Conservation (phyloP, 1,140 invertebrate genomes). For the Calephelis virginiensis region DNA sequence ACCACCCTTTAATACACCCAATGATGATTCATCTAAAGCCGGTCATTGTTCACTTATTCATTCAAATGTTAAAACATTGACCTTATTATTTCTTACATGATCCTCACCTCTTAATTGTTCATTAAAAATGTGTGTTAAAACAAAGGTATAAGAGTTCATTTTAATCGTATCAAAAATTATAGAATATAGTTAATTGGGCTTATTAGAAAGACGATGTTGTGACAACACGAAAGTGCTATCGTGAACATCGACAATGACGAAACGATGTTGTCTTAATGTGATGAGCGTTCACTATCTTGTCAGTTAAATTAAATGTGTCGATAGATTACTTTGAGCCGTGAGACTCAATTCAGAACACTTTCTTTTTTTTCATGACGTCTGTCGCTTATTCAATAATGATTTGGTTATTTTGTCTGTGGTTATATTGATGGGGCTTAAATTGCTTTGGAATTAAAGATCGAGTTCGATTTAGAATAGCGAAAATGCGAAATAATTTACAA, state of each 20-base stretch:
- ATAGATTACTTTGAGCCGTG: conserved; percentile 74
- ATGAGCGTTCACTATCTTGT: conserved; percentile 76
- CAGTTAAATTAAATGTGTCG: conserved; percentile 77
- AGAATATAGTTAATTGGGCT: conserved; percentile 74
- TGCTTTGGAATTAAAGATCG: not conserved
- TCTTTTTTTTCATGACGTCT: conserved; percentile 57
- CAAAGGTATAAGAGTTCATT: conserved; percentile 36
- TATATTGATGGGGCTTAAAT: not conserved
- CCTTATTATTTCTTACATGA: conserved; percentile 2
- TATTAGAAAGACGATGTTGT: conserved; percentile 76
- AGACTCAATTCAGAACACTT: conserved; percentile 60
- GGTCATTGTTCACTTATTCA: conserved; percentile 56
- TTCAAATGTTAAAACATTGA: conserved; percentile 1
- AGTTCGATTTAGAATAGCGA: no score
- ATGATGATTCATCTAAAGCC: conserved; percentile 67
- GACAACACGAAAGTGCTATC: conserved; percentile 76
- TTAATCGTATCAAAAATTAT: conserved; percentile 39
- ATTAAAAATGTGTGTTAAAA: not conserved
- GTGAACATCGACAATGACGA: conserved; percentile 77
- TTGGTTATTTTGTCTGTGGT: not conserved
- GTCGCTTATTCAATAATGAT: conserved; percentile 26
- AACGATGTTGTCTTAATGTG: conserved; percentile 77
- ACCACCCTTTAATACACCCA: no score
- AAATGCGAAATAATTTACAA: no score
- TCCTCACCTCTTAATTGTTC: not conserved